Evolutionary conservation across 2,888 invertebrate genomes (phyloP), one percentile per base, ranked within the genome.

Genomic region (Perizoma affinitatum): DNA sequence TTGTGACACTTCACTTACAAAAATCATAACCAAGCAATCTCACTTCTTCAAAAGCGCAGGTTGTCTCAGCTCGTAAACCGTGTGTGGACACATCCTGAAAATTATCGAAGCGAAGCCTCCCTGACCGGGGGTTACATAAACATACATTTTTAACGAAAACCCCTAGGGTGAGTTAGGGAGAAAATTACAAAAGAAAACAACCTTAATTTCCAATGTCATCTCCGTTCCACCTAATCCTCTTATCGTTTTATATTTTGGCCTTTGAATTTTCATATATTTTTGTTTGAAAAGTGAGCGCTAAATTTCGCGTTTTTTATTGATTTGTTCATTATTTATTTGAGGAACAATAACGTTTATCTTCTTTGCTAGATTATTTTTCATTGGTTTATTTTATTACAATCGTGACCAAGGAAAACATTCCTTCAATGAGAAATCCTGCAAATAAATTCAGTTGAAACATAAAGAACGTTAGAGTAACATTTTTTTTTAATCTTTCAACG

Each of bases 171-270:
- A 84, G 82, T 84, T 77, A 87, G 89, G 89, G 67, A 83, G 87
- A 84, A 86, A 90, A 91, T 91, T 90, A 92, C 91, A 91, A 92
- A 91, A 88, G 90, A 90, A 92, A 91, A 91, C 90, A 90, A 82
- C 90, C 92, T 91, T 91, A 92, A 92, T 92, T 91, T 91, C 91
- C 90, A 92, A 90, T 90, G 92, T 91, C 92, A 92, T 92, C 90
- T 91, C 91, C 90, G 90, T 86, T 88, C 88, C 87, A 83, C 87
- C 86, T 92, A 91, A 92, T 92, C 92, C 86, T 91, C 91, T 92
- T 92, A 91, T 88, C 89, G 89, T 88, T 90, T 89, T 90, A 89
- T 91, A 88, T 91, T 90, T 89, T 79, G 88, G 86, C 84, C 88
- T 89, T 87, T 89, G 90, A 91, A 90, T 91, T 90, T 90, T 92